A percentile compares a stretch with the other conserved stretches of the same genome.
These are phyloP conservation scores for Hyles euphorbiae DNA, from an alignment of 1,140 invertebrate species.

Conservation along the genomic window DNA sequence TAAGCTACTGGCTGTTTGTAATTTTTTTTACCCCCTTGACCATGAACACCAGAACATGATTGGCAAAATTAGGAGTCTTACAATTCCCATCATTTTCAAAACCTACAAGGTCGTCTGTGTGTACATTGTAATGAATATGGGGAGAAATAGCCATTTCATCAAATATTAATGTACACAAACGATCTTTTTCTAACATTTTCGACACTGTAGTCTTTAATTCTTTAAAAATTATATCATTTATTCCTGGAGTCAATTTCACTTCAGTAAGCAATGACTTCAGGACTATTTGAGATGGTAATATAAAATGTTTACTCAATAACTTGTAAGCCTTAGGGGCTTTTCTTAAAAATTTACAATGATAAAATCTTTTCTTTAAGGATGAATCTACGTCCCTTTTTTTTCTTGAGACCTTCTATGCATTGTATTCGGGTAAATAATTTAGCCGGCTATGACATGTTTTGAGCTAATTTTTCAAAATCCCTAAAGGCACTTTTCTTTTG, in stretches of 20 bases:
- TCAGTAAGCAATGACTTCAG: constrained; percentile 16
- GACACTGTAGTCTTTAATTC: constrained; percentile 17
- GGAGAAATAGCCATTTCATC: constrained; percentile 24
- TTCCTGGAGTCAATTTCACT: constrained; percentile 15
- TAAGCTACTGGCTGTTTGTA: constrained; percentile 2
- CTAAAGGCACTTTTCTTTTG: too few species aligned
- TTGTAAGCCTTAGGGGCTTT: not conserved
- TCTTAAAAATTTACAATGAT: constrained; percentile 1
- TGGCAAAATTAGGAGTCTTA: constrained; percentile 20
- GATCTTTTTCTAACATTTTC: constrained; percentile 8
- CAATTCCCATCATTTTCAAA: constrained; percentile 10
- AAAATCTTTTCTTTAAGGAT: constrained; percentile 14
- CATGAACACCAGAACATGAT: constrained; percentile 13
- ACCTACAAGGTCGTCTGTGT: constrained; percentile 16
- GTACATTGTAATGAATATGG: constrained; percentile 13
- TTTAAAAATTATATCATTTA: constrained; percentile 19
- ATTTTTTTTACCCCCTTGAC: too few species aligned
- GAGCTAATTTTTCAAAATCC: too few species aligned
- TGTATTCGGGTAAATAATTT: constrained; percentile 8
- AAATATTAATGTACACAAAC: not conserved
- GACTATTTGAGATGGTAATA: constrained; percentile 19
- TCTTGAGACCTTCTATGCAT: constrained; percentile 5
- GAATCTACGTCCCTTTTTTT: constrained; percentile 12
- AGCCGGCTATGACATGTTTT: not conserved
- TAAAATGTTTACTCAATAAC: constrained; percentile 15